phyloP scores from a whole-genome alignment of 2,888 invertebrate species.

The Tenthredo scrophulariae region DNA sequence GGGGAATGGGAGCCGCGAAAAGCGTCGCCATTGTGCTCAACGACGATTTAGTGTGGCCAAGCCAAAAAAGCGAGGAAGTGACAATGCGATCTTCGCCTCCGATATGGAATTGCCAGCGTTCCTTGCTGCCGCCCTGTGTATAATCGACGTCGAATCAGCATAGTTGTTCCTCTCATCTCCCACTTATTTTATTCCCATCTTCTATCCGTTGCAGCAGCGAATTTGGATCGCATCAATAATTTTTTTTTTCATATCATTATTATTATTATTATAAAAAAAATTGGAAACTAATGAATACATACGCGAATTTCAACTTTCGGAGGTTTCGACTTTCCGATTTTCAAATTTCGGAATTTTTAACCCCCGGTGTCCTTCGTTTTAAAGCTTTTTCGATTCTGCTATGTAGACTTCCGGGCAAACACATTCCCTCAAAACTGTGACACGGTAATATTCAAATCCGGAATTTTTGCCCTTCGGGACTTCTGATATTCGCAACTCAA shows the following conservation, averaged over 20 bases:
- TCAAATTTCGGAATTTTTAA: too few relatives aligned
- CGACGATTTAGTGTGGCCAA: conserved; percentile 69
- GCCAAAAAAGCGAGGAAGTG: conserved; percentile 59
- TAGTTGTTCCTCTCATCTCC: conserved; percentile 54
- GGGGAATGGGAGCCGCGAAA: conserved; percentile 69
- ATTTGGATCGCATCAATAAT: neutral
- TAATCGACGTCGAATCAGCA: conserved; percentile 42
- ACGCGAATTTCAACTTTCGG: too few relatives aligned
- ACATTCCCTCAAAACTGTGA: too few relatives aligned
- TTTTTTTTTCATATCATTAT: neutral
- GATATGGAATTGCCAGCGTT: conserved; percentile 68
- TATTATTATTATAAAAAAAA: neutral
- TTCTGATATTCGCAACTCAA: neutral
- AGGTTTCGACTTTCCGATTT: too few relatives aligned
- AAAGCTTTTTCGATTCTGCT: too few relatives aligned
- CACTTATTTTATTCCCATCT: conserved; percentile 27
- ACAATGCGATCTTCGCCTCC: conserved; percentile 66
- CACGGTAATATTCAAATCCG: too few relatives aligned
- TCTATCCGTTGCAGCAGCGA: conserved; percentile 31
- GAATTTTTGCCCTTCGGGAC: neutral
- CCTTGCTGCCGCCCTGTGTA: conserved; percentile 39
- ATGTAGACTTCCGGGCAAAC: too few relatives aligned
- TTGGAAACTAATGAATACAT: neutral
- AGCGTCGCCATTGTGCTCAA: conserved; percentile 64
- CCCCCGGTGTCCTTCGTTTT: too few relatives aligned